Evolutionary conservation across 1,140 invertebrate genomes (phyloP), one percentile per base, ranked within the genome.

Genomic region (Aporrectodea caliginosa): DNA sequence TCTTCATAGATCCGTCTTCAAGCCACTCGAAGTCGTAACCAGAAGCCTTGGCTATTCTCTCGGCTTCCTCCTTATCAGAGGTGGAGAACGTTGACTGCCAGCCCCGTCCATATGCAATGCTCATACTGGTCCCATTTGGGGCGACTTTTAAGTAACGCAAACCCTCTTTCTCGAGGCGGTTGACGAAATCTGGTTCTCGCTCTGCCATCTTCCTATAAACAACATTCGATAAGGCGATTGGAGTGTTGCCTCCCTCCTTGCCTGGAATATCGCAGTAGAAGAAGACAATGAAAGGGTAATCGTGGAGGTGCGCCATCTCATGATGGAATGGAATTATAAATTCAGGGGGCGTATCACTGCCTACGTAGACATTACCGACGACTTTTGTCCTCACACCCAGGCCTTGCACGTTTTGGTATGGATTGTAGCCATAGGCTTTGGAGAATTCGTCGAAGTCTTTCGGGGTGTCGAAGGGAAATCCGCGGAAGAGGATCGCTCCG

Each of bases 311-410:
- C 1, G 85, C 84, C 84, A 86, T 86, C 73, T 86, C 85, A 70
- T 86, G 85, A 72, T 86, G 85, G 27, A 86, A 86, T 0, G 83
- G 83, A 58, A 86, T 85, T 1, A 80, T 80, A 58, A 82, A 77
- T n/a, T 85, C 84, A 2, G 84, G 85, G n/a, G 85, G 85, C 1
- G 84, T 80, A 78, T 86, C 85, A 35, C 85, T 85, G 22, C 84
- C 80, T 27, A 84, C 85, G 68, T 84, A 86, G 6, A 85, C 84
- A 73, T 84, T 82, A 2, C 82, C 83, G 0, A 81, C 81, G 14
- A 86, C 81, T n/a, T 80, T 35, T 12, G 14, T 81, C 30, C 85
- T 77, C 16, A 83, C 83, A 14, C 84, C 85, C 0, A 84, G 84
- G n/a, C 70, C 70, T 1, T 84, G 84, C 14, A 86, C 83, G 68